Base-by-base conservation (phyloP, 2,888 invertebrate species). In the Corbicula japonica region DNA sequence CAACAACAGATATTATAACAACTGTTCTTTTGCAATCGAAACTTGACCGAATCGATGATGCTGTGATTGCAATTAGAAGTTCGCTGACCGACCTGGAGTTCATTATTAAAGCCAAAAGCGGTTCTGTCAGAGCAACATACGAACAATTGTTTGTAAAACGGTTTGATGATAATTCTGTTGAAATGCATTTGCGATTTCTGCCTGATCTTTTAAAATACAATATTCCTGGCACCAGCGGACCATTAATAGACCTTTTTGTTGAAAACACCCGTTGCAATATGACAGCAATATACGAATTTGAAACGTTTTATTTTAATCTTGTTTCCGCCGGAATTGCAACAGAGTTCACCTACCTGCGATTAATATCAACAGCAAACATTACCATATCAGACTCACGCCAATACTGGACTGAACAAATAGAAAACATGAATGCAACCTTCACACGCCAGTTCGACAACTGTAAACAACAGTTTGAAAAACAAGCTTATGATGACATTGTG, bases 21-120 rank as follows among this genome's bases (percentile, higher is more conserved):
- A 50, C 44, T 4, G 52, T 50, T 5, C 6, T 70, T 4, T 38
- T 70, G 28, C 35, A 41, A 28, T 72, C 72, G 3, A 63, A 72
- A 32, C 46, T 72, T 0, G 72, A 63, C 18, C 30, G 54, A 12
- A 35, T 72, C n/a, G 71, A 63, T 32, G 62, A 72, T 23, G 63
- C 71, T 34, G 71, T 72, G 4, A 63, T 63, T 26, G 54, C 62
- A 12, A 46, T 72, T 12, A 62, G 56, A 18, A 72, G 71, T 32
- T 72, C 71, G 1, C 52, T 72, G 8, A 34, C 32, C 1, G 71
- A 72, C 23, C 4, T 72, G 1, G 0, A 52, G 2, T 10, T 32
- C 15, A 44, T 62, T 18, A 10, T 72, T 8, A n/a, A 50, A 26
- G 32, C 35, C 12, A 23, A 61, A n/a, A 38, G 41, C 6, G 62